Percentiles rank a stretch among this genome's conserved stretches.
These are phyloP conservation scores for Dinothrombium tinctorium DNA, from an alignment of 1,140 invertebrate species.

Conservation along the genomic window DNA sequence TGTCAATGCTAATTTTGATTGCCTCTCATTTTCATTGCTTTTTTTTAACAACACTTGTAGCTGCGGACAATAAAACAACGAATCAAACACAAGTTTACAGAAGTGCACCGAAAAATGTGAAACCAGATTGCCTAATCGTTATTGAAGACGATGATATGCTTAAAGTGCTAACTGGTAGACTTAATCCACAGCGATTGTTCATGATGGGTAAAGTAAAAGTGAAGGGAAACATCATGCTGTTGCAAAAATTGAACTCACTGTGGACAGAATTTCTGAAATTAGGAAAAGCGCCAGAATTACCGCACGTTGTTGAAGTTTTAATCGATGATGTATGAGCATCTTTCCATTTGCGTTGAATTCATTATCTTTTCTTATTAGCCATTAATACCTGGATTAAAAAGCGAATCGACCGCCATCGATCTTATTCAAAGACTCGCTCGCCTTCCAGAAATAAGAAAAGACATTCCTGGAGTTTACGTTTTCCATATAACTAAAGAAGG, in stretches of 20 bases:
- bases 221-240: slow-evolving; percentile 73
- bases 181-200: slow-evolving; percentile 60
- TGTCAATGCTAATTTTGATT: slow-evolving; percentile 20
- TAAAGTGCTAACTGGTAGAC: slow-evolving; percentile 39
- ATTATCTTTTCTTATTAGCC: not conserved
- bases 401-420: slow-evolving; percentile 49
- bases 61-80: slow-evolving; percentile 23
- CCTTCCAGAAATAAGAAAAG: slow-evolving; percentile 44
- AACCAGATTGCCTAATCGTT: slow-evolving; percentile 60
- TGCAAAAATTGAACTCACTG: slow-evolving; percentile 44
- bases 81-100: slow-evolving; percentile 37
- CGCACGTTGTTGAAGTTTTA: slow-evolving; percentile 14
- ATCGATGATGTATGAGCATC: slow-evolving; percentile 7
- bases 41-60: not conserved
- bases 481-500: slow-evolving; percentile 61
- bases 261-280: slow-evolving; percentile 36
- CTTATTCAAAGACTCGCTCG: slow-evolving; percentile 43
- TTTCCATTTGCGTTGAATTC: not conserved
- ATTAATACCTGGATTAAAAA: slow-evolving; percentile 27
- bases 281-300: slow-evolving; percentile 16
- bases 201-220: slow-evolving; percentile 77
- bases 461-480: slow-evolving; percentile 52
- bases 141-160: slow-evolving; percentile 25
- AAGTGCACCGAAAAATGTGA: slow-evolving; percentile 44
- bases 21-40: not conserved